Base-by-base conservation (phyloP, 2,113 vertebrate species). In the Hippocampus barbouri region DNA sequence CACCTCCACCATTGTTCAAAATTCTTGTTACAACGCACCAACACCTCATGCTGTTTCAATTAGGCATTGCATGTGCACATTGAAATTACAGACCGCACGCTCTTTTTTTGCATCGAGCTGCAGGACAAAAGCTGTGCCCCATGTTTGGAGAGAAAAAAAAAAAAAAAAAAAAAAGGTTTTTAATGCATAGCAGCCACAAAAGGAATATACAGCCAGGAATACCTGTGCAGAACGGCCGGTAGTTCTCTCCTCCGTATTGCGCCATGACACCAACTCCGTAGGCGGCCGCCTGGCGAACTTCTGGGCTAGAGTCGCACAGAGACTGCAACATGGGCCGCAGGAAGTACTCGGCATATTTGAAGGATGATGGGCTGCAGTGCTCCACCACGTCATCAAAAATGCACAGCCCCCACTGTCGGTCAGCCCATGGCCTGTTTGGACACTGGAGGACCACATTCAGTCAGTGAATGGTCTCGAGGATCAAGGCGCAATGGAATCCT, bases 331-430 rank as follows among this genome's bases (percentile, higher is more conserved):
- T 95, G 0, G 96, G 94, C 81, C 92, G 84, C 87, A 99, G 88
- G 91, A 99, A 99, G 71, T 93, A 95, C 67, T 98, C 96, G 0
- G 94, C 97, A 0, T 97, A 99, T 77, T 98, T 97, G 87, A 99
- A 98, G 0, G 98, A 99, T 9, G 95, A 88, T 0, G 98, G 98
- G 85, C 97, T 98, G 92, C 98, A 99, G 91, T 98, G 96, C 79
- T 99, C 98, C 25, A 99, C 91, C 23, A 99, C 79, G 8, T 99
- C 98, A 0, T 99, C 98, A 71, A 99, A 99, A 82, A 99, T 99
- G 86, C 98, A 99, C 21, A 99, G 86, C 3, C 98, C 98, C 98
- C 98, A 99, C 70, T 99, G 98, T 67, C 96, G 88, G 92, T 99
- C 98, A 0, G 98, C 94, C 98, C 98, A 99, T 0, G 97, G 97